Conservation (phyloP, 1,140 invertebrate genomes). For the Pinna nobilis region DNA sequence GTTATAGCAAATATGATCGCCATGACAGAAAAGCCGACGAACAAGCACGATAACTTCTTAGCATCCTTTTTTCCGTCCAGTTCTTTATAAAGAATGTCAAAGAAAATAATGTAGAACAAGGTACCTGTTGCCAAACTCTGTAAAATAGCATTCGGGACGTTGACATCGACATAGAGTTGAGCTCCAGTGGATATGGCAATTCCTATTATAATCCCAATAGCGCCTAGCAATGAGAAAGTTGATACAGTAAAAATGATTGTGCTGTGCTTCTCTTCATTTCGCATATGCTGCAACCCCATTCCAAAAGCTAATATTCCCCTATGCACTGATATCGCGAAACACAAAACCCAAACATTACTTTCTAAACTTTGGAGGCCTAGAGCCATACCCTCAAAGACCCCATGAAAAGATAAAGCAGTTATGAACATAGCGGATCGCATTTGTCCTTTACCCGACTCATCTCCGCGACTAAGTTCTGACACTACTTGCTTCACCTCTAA, state of each 20-base stretch:
- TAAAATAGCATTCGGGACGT: constrained; percentile 77
- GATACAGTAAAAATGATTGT: constrained; percentile 70
- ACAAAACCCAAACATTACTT: constrained; percentile 66
- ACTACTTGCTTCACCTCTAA: constrained; percentile 63
- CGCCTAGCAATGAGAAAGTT: constrained; percentile 82
- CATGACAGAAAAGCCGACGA: constrained; percentile 69
- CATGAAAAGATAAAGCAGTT: constrained; percentile 91
- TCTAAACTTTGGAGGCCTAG: constrained; percentile 82
- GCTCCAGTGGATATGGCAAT: constrained; percentile 75
- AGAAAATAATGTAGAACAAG: constrained; percentile 92
- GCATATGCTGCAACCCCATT: constrained; percentile 64
- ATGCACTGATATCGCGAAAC: constrained; percentile 64
- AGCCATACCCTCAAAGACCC: constrained; percentile 92
- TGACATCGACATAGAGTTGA: constrained; percentile 66
- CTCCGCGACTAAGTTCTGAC: constrained; percentile 60
- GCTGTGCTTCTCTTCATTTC: constrained; percentile 77
- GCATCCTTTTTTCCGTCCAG: constrained; percentile 67
- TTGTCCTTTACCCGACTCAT: constrained; percentile 54
- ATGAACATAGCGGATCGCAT: constrained; percentile 79
- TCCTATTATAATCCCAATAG: constrained; percentile 79
- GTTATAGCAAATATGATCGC: constrained; percentile 65
- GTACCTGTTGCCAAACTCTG: constrained; percentile 89
- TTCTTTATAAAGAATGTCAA: constrained; percentile 87
- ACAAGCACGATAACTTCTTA: constrained; percentile 66
- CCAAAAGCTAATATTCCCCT: constrained; percentile 64